These are phyloP conservation scores for Cebidichthys violaceus DNA, from an alignment of 2,113 vertebrate species.

Conservation along the genomic window DNA sequence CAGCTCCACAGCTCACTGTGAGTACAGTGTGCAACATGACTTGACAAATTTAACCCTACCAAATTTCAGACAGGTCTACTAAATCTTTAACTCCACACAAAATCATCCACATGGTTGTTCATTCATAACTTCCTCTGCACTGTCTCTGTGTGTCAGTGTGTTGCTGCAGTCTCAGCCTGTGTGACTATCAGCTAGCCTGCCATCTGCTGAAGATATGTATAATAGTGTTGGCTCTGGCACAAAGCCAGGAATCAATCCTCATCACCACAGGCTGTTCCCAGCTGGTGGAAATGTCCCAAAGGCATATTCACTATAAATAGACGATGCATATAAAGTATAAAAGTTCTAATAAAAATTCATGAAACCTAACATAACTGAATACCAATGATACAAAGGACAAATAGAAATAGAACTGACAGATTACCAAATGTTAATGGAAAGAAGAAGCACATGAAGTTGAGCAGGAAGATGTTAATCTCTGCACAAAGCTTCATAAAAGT, in stretches of 20 bases:
- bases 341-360: conserved; percentile 16
- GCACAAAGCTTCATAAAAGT: neutral
- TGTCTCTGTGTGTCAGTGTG: conserved; percentile 2
- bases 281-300: conserved; percentile 38
- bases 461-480: neutral
- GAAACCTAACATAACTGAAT: conserved; percentile 7
- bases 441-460: neutral
- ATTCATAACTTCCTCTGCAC: conserved; percentile 45
- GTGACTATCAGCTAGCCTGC: conserved; percentile 50
- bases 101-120: conserved; percentile 11
- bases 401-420: neutral
- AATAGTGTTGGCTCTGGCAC: conserved; percentile 46
- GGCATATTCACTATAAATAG: conserved; percentile 34
- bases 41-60: conserved; percentile 1
- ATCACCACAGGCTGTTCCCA: conserved; percentile 53
- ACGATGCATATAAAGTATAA: neutral
- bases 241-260: conserved; percentile 46
- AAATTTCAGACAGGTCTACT: conserved; percentile 21
- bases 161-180: conserved; percentile 34
- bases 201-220: conserved; percentile 63
- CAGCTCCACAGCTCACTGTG: conserved; percentile 23
- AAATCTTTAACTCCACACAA: neutral
- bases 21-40: neutral
- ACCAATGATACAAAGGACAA: conserved; percentile 10
- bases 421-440: neutral